Evolutionary conservation across 2,888 invertebrate genomes (phyloP).

Genomic region (Drosophila longiperda): DNA sequence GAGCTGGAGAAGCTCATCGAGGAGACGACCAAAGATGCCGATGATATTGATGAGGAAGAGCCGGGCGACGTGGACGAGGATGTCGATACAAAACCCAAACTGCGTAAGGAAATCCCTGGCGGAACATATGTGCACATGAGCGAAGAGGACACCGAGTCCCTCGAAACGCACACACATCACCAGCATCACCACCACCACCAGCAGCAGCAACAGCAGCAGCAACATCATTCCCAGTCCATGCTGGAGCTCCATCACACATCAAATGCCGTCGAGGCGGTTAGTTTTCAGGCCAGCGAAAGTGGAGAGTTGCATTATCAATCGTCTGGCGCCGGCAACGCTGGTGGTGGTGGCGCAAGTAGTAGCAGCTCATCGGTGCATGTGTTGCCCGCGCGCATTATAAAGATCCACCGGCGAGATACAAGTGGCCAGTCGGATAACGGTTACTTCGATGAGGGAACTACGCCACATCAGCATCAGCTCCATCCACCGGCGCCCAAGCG

Average conservation of each 20-base stretch:
- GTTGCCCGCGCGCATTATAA: constrained; percentile 80
- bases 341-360: constrained; percentile 9
- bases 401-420: constrained; percentile 82
- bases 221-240: constrained; percentile 63
- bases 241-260: constrained; percentile 63
- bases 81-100: constrained; percentile 80
- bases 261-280: constrained; percentile 70
- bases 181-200: constrained; percentile 41
- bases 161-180: constrained; percentile 57
- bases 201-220: constrained; percentile 61
- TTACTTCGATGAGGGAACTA: constrained; percentile 76
- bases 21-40: constrained; percentile 85
- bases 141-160: constrained; percentile 61
- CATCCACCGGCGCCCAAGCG: constrained; percentile 71
- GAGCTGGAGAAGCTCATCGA: constrained; percentile 84
- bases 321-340: constrained; percentile 17
- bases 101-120: constrained; percentile 71
- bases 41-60: constrained; percentile 79
- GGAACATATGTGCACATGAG: constrained; percentile 70
- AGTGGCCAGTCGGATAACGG: constrained; percentile 67
- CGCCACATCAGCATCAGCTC: constrained; percentile 52
- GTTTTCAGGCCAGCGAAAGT: constrained; percentile 80
- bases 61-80: constrained; percentile 47
- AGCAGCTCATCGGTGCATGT: constrained; percentile 53
- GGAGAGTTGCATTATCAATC: constrained; percentile 82